Conservation (phyloP, 1,140 invertebrate species). For the Bombus haemorrhoidalis region DNA sequence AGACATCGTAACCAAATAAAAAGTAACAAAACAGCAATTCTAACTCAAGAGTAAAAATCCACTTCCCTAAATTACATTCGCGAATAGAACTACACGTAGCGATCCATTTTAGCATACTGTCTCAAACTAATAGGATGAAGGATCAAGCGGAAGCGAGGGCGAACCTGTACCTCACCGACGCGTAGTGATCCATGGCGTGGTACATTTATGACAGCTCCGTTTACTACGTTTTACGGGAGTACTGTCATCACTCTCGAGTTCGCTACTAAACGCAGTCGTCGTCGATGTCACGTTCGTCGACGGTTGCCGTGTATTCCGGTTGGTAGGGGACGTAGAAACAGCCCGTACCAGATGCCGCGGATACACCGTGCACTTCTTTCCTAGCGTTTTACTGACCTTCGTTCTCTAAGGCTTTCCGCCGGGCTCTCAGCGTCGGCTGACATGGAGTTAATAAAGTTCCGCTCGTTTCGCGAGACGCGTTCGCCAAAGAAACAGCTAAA, state of each 20-base stretch:
- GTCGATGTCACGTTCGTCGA: conserved; percentile 26
- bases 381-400: conserved; percentile 39
- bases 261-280: background rate
- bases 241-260: conserved; percentile 4
- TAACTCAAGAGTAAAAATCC: background rate
- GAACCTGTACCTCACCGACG: background rate
- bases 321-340: background rate
- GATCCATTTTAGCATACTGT: background rate
- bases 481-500: conserved; percentile 64
- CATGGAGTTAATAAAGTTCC: conserved; percentile 67
- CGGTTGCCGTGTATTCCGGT: background rate
- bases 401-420: conserved; percentile 45
- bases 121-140: background rate
- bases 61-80: background rate
- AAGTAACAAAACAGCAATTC: too few species aligned
- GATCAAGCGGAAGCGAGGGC: background rate
- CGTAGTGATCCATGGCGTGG: background rate
- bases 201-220: background rate
- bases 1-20: too few species aligned
- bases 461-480: conserved; percentile 53
- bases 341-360: conserved; percentile 46
- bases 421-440: conserved; percentile 46
- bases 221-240: conserved; percentile 3
- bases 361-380: conserved; percentile 60
- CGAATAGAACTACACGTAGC: background rate